A percentile compares a stretch with the other conserved stretches of the same genome.
These are phyloP conservation scores for Centroberyx gerrardi DNA, from an alignment of 2,797 vertebrate genomes.

Conservation along the genomic window DNA sequence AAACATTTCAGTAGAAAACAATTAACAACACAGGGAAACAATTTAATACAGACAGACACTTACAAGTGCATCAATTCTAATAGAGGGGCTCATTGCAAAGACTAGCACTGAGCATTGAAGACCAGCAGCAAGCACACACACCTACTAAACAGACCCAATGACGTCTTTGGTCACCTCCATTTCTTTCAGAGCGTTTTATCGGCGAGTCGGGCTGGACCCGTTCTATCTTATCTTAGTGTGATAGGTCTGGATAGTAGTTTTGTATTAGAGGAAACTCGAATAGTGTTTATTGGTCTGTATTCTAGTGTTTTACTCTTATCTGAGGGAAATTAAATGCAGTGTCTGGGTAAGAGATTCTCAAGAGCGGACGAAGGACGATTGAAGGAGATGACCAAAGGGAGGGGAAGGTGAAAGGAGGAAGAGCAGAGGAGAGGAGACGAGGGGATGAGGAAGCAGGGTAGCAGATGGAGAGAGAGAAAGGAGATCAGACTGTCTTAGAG, in stretches of 20 bases:
- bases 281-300: neutral
- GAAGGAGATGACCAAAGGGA: neutral
- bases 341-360: neutral
- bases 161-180: no score
- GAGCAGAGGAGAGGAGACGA: neutral
- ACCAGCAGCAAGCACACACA: neutral
- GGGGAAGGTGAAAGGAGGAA: neutral
- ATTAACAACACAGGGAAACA: no score
- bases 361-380: neutral
- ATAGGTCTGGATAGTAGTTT: neutral
- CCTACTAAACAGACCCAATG: no score
- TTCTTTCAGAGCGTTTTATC: no score
- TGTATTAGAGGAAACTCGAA: neutral
- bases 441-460: neutral
- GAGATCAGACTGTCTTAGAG: conserved; percentile 18
- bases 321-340: neutral
- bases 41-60: no score
- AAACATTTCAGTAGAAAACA: no score
- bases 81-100: no score
- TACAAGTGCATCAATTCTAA: no score
- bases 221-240: neutral
- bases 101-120: neutral
- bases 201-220: neutral
- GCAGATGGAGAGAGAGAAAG: conserved; percentile 22
- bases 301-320: neutral